phyloP scores from a whole-genome alignment of 2,113 vertebrate species.

The Saguinus midas region DNA sequence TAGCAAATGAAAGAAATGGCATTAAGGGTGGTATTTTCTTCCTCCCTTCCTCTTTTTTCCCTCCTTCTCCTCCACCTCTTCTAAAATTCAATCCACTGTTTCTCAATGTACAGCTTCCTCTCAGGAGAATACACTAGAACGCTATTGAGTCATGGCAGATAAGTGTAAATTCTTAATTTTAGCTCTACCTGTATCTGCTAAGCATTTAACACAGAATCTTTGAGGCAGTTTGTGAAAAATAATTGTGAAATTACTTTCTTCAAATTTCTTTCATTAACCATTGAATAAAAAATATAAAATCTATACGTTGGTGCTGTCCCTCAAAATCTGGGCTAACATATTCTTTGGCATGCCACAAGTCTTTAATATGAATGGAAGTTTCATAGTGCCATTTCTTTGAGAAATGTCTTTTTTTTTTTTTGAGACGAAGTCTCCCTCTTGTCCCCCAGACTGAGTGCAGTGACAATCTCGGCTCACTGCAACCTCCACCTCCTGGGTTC shows the following conservation, averaged over 20 bases:
- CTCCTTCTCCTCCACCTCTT: not conserved
- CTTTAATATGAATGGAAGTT: not conserved
- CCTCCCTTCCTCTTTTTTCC: not conserved
- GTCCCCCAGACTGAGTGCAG: too few species aligned
- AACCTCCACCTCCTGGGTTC: too few species aligned
- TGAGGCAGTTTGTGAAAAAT: not conserved
- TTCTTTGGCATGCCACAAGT: not conserved
- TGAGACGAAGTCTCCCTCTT: too few species aligned
- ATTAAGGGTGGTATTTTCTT: not conserved
- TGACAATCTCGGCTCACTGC: too few species aligned
- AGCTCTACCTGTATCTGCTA: not conserved
- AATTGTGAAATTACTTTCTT: not conserved
- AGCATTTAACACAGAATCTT: not conserved
- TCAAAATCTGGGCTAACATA: not conserved
- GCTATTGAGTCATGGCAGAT: not conserved
- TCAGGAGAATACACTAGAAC: not conserved
- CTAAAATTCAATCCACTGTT: not conserved
- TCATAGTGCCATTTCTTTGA: not conserved
- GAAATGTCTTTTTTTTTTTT: not conserved
- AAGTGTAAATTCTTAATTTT: not conserved
- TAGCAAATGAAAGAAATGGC: not conserved
- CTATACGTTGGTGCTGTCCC: not conserved
- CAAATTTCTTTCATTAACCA: slow-evolving; percentile 2
- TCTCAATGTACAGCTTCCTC: not conserved
- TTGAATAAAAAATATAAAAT: not conserved